Evolutionary conservation across 1,140 invertebrate genomes (phyloP), one percentile per base, ranked within the genome.

Genomic region (Drosophila oshimai): DNA sequence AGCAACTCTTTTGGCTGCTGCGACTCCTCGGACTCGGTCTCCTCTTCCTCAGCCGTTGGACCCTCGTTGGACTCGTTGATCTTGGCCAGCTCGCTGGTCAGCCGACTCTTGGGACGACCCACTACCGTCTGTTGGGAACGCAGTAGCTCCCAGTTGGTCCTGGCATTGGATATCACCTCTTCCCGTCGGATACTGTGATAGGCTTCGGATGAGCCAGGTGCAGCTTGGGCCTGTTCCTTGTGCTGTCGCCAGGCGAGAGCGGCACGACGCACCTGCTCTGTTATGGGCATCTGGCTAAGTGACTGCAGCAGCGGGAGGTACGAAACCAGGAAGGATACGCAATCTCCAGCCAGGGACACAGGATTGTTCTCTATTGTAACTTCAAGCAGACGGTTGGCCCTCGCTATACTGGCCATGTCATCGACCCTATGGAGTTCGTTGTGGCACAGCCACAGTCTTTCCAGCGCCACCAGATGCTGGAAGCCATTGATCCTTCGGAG

Each of bases 301-400:
- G 93, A 92, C 60, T 93, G 91, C 47, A 97, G 91, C 83, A 94
- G 94, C 20, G 95, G 95, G 37, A 97, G 86, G 91, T 96, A 95
- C 0, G 95, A 95, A 0, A 97, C 95, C 28, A 97, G 81, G 89
- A 96, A 97, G 2, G 95, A 94, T 2, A 95, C 93, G 73, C 95
- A 96, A 68, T 96, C 95, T 0, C 94, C 94, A 6, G 93, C 94
- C 33, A 95, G 80, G 20, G 94, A 94, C 2, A 98, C 93, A 0
- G 96, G 96, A 92, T 98, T 98, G 17, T 96, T 95, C 90, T 98
- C 96, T 34, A 98, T 94, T 6, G 96, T 95, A 31, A 98, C 93
- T 92, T 97, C 97, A 39, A 93, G 93, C 4, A 98, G 92, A 37
- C 94, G 94, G 2, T 91, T 91, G 1, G 95, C 95, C 89, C 96